Conservation (phyloP, 2,113 vertebrate genomes). For the Saccopteryx bilineata region DNA sequence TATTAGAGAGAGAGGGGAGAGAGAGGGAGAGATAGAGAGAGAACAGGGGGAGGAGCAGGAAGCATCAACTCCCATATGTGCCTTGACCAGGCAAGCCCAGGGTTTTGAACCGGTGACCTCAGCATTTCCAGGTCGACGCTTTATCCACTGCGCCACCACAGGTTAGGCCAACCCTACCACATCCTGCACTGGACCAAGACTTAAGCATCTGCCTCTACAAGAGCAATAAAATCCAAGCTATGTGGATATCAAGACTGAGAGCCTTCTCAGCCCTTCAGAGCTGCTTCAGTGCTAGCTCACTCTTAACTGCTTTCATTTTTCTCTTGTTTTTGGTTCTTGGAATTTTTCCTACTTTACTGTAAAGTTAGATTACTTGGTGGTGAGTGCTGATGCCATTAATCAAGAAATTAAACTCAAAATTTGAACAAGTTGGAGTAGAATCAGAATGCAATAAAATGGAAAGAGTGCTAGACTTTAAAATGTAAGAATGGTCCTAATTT, state of each 20-base stretch:
- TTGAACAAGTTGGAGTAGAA: neutral
- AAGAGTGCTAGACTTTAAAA: constrained; percentile 38
- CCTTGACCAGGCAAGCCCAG: no score
- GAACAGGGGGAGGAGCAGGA: no score
- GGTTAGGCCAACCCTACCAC: no score
- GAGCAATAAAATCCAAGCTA: neutral
- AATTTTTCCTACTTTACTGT: constrained; percentile 41
- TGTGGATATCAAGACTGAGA: neutral
- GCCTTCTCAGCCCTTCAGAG: neutral
- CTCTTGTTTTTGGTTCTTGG: neutral
- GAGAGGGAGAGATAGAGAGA: no score
- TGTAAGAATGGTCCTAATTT: neutral
- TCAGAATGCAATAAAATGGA: constrained; percentile 41
- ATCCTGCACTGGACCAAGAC: neutral
- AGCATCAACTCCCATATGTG: no score
- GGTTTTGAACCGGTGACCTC: no score
- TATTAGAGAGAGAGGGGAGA: no score
- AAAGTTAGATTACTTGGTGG: neutral
- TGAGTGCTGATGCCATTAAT: neutral
- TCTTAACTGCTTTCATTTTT: neutral
- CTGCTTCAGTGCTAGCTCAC: neutral
- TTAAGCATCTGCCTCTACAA: neutral
- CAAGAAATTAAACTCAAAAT: constrained; percentile 50
- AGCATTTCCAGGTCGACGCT: no score
- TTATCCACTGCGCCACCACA: no score